These are phyloP conservation scores for Magallana ariakensis DNA, from an alignment of 1,140 invertebrate species.

Conservation along the genomic window DNA sequence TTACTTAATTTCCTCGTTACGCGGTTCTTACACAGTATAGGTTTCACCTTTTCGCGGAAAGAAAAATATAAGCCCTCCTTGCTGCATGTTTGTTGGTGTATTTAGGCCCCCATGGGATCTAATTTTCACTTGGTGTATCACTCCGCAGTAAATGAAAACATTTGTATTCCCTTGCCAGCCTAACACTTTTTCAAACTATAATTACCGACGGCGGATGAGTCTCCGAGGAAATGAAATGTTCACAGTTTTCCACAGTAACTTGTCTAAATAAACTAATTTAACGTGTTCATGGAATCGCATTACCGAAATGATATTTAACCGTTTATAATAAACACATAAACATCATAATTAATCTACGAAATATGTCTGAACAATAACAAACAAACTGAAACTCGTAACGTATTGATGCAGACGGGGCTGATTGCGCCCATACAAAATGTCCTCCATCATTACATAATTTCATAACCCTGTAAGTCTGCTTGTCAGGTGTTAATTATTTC, in stretches of 20 bases:
- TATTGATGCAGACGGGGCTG: neutral
- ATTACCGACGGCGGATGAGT: conserved; percentile 50
- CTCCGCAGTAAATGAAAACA: conserved; percentile 53
- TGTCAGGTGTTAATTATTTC: conserved; percentile 2
- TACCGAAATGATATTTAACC: conserved; percentile 6
- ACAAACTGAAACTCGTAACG: neutral
- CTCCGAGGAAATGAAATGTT: conserved; percentile 51
- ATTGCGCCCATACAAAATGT: neutral
- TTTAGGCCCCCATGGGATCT: conserved; percentile 16
- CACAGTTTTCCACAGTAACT: conserved; percentile 31
- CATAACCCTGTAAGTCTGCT: neutral
- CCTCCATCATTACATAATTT: neutral
- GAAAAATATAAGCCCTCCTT: conserved; percentile 25
- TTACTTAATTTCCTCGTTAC: conserved; percentile 6
- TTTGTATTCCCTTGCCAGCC: conserved; percentile 51
- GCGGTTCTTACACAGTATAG: neutral
- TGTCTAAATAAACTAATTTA: conserved; percentile 33
- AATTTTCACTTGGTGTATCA: conserved; percentile 34
- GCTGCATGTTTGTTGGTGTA: conserved; percentile 31
- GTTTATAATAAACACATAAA: conserved; percentile 30
- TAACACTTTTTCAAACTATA: conserved; percentile 47
- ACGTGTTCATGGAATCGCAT: conserved; percentile 24
- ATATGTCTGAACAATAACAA: conserved; percentile 16
- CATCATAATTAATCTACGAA: conserved; percentile 31
- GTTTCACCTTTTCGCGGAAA: conserved; percentile 26